Conservation (phyloP, 2,113 vertebrate species). For the Dasyprocta punctata region DNA sequence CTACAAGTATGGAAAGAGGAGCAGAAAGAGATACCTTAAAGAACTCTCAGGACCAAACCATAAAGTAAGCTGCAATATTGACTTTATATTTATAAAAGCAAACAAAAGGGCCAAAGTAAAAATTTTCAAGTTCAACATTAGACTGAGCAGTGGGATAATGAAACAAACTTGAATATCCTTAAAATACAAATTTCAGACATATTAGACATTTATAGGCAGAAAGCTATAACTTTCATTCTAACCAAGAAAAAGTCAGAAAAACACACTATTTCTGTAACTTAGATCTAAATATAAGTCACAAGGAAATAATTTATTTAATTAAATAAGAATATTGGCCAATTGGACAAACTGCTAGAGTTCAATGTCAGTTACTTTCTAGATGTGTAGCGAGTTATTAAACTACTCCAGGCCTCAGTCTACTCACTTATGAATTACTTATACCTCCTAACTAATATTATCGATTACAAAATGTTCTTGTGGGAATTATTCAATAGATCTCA, state of each 20-base stretch:
- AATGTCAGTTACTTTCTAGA: not conserved
- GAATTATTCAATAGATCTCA: not conserved
- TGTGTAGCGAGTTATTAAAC: not conserved
- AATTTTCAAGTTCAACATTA: not conserved
- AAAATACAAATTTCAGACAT: constrained; percentile 44
- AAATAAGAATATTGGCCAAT: not conserved
- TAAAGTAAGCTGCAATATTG: not conserved
- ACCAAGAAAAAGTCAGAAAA: constrained; percentile 30
- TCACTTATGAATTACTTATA: not conserved
- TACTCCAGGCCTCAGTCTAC: not conserved
- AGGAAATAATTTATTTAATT: constrained; percentile 31
- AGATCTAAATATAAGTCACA: not conserved
- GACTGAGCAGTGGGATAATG: not conserved
- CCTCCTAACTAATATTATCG: not conserved
- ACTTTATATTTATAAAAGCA: constrained; percentile 25
- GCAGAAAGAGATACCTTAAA: not conserved
- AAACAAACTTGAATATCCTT: constrained; percentile 34
- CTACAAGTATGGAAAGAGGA: not conserved
- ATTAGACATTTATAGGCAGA: constrained; percentile 36
- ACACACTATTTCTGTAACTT: constrained; percentile 8
- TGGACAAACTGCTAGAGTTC: not conserved
- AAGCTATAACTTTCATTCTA: constrained; percentile 1
- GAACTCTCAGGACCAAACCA: not conserved
- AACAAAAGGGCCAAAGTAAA: not conserved
- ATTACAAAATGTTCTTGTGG: not conserved